Evolutionary conservation across 2,113 vertebrate species (phyloP), one percentile per base, ranked within the genome.

Genomic region (Lamprotornis superbus): DNA sequence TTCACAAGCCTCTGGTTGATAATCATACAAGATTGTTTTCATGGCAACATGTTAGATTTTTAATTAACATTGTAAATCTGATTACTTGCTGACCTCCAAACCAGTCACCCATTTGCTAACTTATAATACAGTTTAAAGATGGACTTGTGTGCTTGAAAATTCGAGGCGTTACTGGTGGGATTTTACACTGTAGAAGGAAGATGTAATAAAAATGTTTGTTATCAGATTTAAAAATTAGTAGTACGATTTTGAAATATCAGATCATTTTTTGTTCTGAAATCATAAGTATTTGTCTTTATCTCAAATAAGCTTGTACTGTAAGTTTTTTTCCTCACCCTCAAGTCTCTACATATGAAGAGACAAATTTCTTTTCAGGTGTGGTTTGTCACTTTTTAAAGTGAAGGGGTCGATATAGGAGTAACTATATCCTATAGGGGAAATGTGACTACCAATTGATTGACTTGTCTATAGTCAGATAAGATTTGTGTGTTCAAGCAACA

Each of bases 1-100:
- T 95, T 97, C 69, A 81, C 30, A 88, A 92, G 60, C 30, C 25
- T 55, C 65, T 76, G 10, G 56, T 49, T 70, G 42, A 80, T 57
- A 92, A 93, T 90, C 30, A 61, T 60, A 73, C 22, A 87, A 86
- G 33, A 88, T 64, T 92, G 24, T 94, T 94, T 93, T 94, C 55
- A 64, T 90, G 37, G n/a, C 11, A 87, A 89, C 44, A 24, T 57
- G 53, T 80, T 69, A 91, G 35, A 35, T 67, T 78, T 89, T 83
- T 95, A 87, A 95, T 94, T 92, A 94, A 40, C 52, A 60, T 27
- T 75, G 42, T 75, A 94, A 95, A 80, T 94, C 44, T 78, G 61
- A 82, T 93, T 94, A 73, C 23, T 92, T 94, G 4, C 17, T 89
- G 73, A 90, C 60, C 86, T 94, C 35, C 17, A 83, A 74, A 56